These are phyloP conservation scores for Ceratotherium simum DNA, from an alignment of 2,113 vertebrate genomes.

Conservation along the genomic window DNA sequence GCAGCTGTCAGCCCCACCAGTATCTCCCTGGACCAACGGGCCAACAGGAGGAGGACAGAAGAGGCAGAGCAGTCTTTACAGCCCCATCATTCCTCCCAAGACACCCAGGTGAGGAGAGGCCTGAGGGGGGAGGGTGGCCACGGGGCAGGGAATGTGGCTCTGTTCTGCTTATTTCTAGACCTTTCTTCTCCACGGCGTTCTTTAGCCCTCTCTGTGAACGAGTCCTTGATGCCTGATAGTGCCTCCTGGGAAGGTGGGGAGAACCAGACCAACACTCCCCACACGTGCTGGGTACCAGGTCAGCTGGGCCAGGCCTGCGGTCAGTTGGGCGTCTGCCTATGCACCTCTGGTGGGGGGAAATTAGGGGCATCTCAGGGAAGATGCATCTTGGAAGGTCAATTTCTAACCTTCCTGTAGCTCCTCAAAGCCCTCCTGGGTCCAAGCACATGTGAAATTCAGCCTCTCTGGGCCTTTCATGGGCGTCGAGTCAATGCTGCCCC, in stretches of 20 bases:
- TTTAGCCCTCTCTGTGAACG: background rate
- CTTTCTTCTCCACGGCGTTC: background rate
- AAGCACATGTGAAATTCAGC: background rate
- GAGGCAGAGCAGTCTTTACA: background rate
- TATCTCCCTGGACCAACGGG: background rate
- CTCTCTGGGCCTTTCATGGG: background rate
- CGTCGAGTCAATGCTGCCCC: background rate
- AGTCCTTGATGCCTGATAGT: no score
- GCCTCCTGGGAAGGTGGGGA: background rate
- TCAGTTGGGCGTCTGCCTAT: fast-evolving
- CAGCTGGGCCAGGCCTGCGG: background rate
- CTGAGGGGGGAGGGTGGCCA: fast-evolving
- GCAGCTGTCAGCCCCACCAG: background rate
- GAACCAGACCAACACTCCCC: fast-evolving
- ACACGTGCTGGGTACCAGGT: background rate
- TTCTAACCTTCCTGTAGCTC: background rate
- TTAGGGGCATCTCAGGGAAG: background rate
- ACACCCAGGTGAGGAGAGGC: background rate
- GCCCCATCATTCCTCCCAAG: fast-evolving
- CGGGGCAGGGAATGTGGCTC: background rate
- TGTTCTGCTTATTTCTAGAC: background rate
- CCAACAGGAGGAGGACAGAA: background rate
- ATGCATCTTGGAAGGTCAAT: background rate
- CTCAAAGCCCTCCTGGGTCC: background rate
- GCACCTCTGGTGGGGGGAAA: background rate